Percentiles rank a stretch among this genome's conserved stretches.
Evolutionary conservation across 2,113 vertebrate genomes (phyloP).

Genomic region (Xyliphius kryptos): DNA sequence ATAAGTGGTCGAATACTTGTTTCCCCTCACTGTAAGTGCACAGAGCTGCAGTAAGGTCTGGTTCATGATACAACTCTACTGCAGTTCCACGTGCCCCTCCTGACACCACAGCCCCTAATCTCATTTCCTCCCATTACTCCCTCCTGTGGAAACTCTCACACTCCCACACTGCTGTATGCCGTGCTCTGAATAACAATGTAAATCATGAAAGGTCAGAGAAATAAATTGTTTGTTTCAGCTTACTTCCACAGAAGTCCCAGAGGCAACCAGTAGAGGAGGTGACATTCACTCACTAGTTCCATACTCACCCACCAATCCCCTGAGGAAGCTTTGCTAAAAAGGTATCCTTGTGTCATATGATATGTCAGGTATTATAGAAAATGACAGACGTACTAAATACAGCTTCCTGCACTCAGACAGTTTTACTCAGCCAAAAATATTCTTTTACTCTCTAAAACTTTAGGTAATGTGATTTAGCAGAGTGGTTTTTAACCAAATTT

Average conservation of each 20-base stretch:
- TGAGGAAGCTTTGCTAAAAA: slow-evolving; percentile 24
- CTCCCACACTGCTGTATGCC: neutral
- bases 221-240: slow-evolving; percentile 26
- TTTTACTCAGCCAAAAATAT: slow-evolving; percentile 1
- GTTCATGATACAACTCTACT: slow-evolving; percentile 8
- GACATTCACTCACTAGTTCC: slow-evolving; percentile 24
- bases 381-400: slow-evolving; percentile 1
- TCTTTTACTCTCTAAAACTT: slow-evolving; percentile 2
- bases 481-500: slow-evolving; percentile 9
- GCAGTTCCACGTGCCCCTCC: slow-evolving; percentile 7
- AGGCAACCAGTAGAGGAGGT: slow-evolving; percentile 14
- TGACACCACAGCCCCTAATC: slow-evolving; percentile 4
- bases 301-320: slow-evolving; percentile 12
- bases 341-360: slow-evolving; percentile 1
- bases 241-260: slow-evolving; percentile 18
- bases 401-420: neutral
- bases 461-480: neutral
- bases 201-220: slow-evolving; percentile 32
- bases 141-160: neutral
- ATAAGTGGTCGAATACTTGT: neutral
- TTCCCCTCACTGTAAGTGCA: neutral
- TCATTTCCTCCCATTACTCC: slow-evolving; percentile 9
- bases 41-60: neutral
- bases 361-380: neutral
- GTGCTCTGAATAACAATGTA: slow-evolving; percentile 17